Conservation (phyloP, 2,113 vertebrate genomes). For the Cavia aperea region DNA sequence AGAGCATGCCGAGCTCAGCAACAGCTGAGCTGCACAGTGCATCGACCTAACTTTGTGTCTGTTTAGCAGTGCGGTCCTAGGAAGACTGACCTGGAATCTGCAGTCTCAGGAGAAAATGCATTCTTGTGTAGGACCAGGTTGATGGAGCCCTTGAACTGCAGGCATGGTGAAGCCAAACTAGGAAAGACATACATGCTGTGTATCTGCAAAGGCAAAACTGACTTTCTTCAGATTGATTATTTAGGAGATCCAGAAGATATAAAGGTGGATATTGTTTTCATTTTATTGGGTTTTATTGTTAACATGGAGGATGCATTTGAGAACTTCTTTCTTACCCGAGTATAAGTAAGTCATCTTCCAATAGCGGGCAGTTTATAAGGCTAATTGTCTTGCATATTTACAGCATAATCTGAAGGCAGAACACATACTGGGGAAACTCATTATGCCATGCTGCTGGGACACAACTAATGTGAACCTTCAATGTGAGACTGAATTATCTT, state of each 20-base stretch:
- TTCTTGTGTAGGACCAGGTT: background rate
- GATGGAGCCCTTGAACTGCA: background rate
- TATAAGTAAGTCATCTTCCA: background rate
- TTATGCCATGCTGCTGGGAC: background rate
- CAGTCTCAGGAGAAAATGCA: background rate
- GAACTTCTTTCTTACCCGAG: background rate
- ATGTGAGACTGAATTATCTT: background rate
- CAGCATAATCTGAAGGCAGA: background rate
- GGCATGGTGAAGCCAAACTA: background rate
- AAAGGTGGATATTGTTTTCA: background rate
- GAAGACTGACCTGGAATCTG: background rate
- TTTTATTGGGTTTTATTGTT: background rate
- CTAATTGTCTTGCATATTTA: background rate
- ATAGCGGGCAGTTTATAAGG: background rate
- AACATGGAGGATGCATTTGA: background rate
- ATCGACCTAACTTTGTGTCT: background rate
- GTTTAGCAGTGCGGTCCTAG: background rate
- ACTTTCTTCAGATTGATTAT: background rate
- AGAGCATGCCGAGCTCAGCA: background rate
- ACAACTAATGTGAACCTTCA: background rate
- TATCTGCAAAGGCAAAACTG: background rate
- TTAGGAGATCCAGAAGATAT: background rate
- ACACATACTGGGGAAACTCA: background rate
- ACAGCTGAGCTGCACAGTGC: background rate
- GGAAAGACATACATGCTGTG: background rate